A percentile compares a stretch with the other conserved stretches of the same genome.
phyloP scores from a whole-genome alignment of 1,140 invertebrate genomes.

The Zaprionus taronus region DNA sequence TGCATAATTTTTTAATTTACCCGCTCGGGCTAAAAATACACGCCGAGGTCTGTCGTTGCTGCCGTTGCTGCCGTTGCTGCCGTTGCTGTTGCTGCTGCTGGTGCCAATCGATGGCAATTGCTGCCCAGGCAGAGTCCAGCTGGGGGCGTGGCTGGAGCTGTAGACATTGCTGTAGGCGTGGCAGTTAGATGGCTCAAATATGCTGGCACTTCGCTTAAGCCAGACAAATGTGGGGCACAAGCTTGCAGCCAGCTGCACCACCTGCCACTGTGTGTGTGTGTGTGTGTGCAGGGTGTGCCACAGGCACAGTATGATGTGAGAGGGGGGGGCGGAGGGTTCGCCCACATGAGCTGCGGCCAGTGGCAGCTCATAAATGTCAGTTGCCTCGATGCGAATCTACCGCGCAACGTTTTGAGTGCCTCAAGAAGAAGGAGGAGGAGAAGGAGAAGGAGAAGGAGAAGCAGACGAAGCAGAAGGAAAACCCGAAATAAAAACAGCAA shows the following conservation, averaged over 20 bases:
- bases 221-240: slow-evolving; percentile 58
- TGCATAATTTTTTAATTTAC: slow-evolving; percentile 74
- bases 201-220: slow-evolving; percentile 54
- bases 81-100: slow-evolving; percentile 6
- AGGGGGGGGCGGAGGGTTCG: neutral
- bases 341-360: slow-evolving; percentile 40
- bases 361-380: slow-evolving; percentile 75
- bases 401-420: slow-evolving; percentile 21
- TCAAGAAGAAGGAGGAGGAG: neutral
- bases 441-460: neutral
- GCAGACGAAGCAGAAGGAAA: neutral
- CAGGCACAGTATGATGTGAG: no score
- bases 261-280: neutral
- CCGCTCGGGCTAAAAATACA: slow-evolving; percentile 47
- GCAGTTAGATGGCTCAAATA: slow-evolving; percentile 40
- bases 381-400: slow-evolving; percentile 27
- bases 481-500: neutral
- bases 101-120: slow-evolving; percentile 54
- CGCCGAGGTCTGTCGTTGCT: neutral
- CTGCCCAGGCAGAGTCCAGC: neutral
- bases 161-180: slow-evolving; percentile 1
- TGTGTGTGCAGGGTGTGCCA: slow-evolving; percentile 1
- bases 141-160: neutral
- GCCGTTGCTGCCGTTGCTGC: no score
- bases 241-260: slow-evolving; percentile 36